Base-by-base conservation (phyloP, 2,888 invertebrate species). In the Phyllotreta cruciferae region DNA sequence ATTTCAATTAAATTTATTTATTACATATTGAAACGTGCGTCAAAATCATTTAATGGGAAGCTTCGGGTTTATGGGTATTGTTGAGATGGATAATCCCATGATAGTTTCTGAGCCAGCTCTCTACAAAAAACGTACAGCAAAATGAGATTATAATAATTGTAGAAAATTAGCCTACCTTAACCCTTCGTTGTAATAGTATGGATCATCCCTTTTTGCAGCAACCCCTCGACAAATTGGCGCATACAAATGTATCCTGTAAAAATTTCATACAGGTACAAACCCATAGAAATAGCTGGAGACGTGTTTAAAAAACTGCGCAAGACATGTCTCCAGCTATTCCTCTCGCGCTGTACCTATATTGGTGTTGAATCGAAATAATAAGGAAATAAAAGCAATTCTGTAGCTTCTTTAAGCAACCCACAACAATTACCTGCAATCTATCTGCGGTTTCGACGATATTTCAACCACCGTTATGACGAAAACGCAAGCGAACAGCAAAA, bases 231-330 rank as follows among this genome's bases (percentile, higher is more conserved):
- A 70, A 11, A 63, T 63, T 39, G 65, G 66, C 7, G 68, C 65
- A 14, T 66, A 68, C 6, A 70, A 57, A 14, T 64, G 66, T 66
- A 55, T 68, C 54, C 70, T 68, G 37, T 24, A 66, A 66, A 47
- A 41, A 55, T 24, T 24, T 24, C 24, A 24, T 24, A 4, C 4
- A 4, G 1, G 24, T 24, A 24, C 24, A 24, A 24, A 24, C 24
- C 24, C 2, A 24, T 1, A 24, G 24, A 24, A 24, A 24, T 24
- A 24, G 24, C 24, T 24, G 24, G 24, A 24, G 24, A 24, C 24
- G 24, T 4, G 38, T 14, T 38, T n/a, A 9, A 8, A 39, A n/a
- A n/a, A n/a, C n/a, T n/a, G n/a, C n/a, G n/a, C n/a, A n/a, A 4
- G 38, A 4, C 4, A 24, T 4, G 4, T 24, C 24, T 24, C 4